Base-by-base conservation (phyloP, 2,113 vertebrate genomes). In the Corvus cornix region DNA sequence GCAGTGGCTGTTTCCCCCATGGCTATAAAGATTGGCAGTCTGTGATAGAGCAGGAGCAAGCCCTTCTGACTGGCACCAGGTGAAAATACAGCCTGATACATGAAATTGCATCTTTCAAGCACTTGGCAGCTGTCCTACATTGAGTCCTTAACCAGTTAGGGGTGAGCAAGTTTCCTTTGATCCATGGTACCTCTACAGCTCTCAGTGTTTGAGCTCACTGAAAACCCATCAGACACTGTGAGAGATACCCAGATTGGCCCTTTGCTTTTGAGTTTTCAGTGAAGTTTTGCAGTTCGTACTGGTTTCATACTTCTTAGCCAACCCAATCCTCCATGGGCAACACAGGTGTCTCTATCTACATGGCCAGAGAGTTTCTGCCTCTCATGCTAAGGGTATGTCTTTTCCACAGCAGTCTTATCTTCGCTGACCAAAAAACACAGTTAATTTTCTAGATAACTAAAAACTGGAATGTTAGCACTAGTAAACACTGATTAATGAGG, bases 241-340 rank as follows among this genome's bases (percentile, higher is more conserved):
- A 46, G 43, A 78, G 33, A 35, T 13, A 43, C 6, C 6, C 39
- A 35, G 43, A 33, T 11, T 41, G 31, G n/a, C 17, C 37, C 31
- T 74, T 55, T 22, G 27, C 52, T 81, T 91, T 41, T 18, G 35
- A 41, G 20, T 62, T 63, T 82, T 60, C 66, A 14, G 4, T 33
- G 24, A 82, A n/a, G 16, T 31, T 90, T 37, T 49, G 20, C 12
- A 8, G 28, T 64, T 87, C 30, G 24, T 41, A 26, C 28, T 43
- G 18, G 9, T 74, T 81, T 52, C 39, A 49, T 7, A 51, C 37
- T 52, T 68, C 56, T 62, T 24, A 72, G 12, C 37, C 43, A 84
- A 68, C 22, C 56, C 26, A 76, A 0, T 37, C 35, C 22, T 35
- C 43, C 55, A 31, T 0, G 15, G 44, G 37, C 0, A 3, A 78